Evolutionary conservation across 2,797 vertebrate species (phyloP), one percentile per base, ranked within the genome.

Genomic region (Cossypha dichroa): DNA sequence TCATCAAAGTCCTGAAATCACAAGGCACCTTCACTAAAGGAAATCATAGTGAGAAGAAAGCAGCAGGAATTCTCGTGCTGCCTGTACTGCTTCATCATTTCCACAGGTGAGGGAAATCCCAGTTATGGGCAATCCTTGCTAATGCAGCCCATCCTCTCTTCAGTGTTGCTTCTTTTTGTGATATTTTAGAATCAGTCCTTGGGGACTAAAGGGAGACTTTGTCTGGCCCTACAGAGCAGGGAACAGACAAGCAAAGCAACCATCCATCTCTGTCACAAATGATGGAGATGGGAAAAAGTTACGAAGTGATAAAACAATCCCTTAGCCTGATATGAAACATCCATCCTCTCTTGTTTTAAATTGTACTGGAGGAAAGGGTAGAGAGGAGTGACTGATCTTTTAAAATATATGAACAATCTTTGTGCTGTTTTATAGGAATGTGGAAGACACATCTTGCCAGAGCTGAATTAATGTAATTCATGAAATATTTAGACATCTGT

Each of bases 401-500:
- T 86, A 43, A 90, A 93, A 84, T 78, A 72, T 6, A 31, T 36
- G 54, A 88, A 73, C 54, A 81, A 48, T 69, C 79, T 58, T 92
- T 92, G 74, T 49, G 25, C 58, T 80, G 3, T 95, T 94, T 78
- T 78, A 48, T 63, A 62, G 55, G 15, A 84, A 33, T 62, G 16
- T 54, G 63, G 74, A 84, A 90, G 73, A 66, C 36, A 51, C 6
- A 28, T 70, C 85, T 93, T 78, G 23, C 79, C 73, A 56, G 63
- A 89, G 34, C 74, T 75, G 70, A 84, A 70, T 92, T 84, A 49
- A 38, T 55, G 45, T 84, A 69, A 84, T 86, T 78, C 62, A 59
- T 86, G 26, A 77, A 96, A 86, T 83, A 85, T 88, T 93, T 94
- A 95, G 80, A 72, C 58, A 81, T 31, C 38, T 88, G 51, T 59